phyloP scores from a whole-genome alignment of 1,140 invertebrate genomes.

The Luehdorfia chinensis region DNA sequence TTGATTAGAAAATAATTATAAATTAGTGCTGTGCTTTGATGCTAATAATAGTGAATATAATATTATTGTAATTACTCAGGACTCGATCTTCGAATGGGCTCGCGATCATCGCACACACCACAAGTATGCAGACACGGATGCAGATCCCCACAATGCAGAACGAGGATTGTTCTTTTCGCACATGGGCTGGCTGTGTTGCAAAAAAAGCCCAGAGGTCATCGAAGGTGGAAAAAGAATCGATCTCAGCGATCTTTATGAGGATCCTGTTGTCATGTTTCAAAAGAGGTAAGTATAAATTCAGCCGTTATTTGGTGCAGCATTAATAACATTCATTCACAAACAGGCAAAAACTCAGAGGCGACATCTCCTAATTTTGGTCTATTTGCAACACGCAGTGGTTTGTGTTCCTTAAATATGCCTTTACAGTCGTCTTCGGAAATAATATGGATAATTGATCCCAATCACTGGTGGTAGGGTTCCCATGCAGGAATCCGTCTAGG shows the following conservation, averaged over 20 bases:
- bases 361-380: too few species aligned
- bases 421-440: too few species aligned
- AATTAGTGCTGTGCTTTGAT: too few species aligned
- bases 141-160: conserved; percentile 89
- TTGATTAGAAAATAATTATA: too few species aligned
- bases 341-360: not conserved
- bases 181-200: conserved; percentile 89
- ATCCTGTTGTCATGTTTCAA: conserved; percentile 87
- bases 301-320: too few species aligned
- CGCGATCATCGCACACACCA: conserved; percentile 89
- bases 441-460: too few species aligned
- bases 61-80: too few species aligned
- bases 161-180: conserved; percentile 92
- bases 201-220: conserved; percentile 87
- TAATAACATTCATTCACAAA: not conserved
- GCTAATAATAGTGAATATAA: too few species aligned
- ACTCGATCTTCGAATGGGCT: conserved; percentile 77
- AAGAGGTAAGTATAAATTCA: conserved; percentile 77
- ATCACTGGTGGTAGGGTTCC: too few species aligned
- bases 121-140: conserved; percentile 88
- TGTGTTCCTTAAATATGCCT: too few species aligned
- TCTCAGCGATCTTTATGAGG: conserved; percentile 84
- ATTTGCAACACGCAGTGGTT: too few species aligned
- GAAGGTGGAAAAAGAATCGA: conserved; percentile 83
- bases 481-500: too few species aligned